Conservation (phyloP, 2,113 vertebrate genomes). For the human (Homo sapiens) region DNA sequence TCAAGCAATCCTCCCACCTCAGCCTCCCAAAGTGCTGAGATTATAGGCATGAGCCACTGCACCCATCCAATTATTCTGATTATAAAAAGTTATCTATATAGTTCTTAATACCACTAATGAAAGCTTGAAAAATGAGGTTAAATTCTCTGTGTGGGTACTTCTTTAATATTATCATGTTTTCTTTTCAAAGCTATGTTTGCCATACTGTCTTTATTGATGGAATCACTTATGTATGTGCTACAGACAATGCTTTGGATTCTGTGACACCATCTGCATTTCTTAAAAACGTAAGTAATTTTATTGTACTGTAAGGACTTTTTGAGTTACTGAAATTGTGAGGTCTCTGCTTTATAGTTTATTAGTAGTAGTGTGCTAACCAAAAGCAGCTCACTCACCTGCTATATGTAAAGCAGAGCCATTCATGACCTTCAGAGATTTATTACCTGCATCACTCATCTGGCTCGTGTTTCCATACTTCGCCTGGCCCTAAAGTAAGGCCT, state of each 20-base stretch:
- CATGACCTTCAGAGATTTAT: neutral
- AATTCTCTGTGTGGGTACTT: neutral
- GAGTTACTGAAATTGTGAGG: neutral
- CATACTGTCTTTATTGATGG: constrained; percentile 68
- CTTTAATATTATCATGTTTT: constrained; percentile 46
- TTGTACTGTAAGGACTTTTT: neutral
- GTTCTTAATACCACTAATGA: constrained; percentile 2
- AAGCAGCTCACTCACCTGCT: neutral
- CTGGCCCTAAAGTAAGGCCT: neutral
- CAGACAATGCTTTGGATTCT: constrained; percentile 67
- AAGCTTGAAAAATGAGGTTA: constrained; percentile 37
- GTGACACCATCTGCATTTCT: constrained; percentile 68
- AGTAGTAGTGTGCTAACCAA: neutral
- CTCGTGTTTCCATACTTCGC: neutral
- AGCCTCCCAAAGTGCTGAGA: too few relatives aligned
- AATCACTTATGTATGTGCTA: constrained; percentile 74
- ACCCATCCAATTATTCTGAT: neutral
- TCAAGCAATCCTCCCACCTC: too few relatives aligned
- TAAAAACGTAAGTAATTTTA: constrained; percentile 65
- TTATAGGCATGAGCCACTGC: too few relatives aligned
- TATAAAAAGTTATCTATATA: constrained; percentile 36
- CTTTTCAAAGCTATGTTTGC: constrained; percentile 76
- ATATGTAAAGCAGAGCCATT: neutral
- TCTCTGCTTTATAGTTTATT: neutral
- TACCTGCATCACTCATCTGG: neutral